Base-by-base conservation (phyloP, 2,797 vertebrate species). In the Mastacembelus armatus region DNA sequence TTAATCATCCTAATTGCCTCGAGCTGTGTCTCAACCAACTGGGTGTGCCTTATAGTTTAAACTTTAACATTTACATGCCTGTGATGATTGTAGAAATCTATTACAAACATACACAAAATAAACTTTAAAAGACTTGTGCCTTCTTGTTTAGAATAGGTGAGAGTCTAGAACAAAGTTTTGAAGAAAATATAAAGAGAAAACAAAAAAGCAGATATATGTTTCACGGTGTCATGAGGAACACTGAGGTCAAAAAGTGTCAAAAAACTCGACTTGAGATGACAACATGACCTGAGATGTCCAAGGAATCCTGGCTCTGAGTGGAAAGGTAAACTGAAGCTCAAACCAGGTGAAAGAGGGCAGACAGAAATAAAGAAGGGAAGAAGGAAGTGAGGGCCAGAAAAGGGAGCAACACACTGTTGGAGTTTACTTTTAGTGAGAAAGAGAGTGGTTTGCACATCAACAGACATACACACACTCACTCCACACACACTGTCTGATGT, bases 401-500 rank as follows among this genome's bases (percentile, higher is more conserved):
- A 27, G 19, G 63, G n/a, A 52, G 30, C 27, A 47, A 29, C 40
- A 29, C 14, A 33, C 45, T 33, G 57, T 72, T 64, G 40, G 15
- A 51, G 50, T 73, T 83, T 64, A 69, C 22, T 57, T 66, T n/a
- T 58, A 52, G 10, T 55, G 58, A 65, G 67, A 78, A 68, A 71
- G 32, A 54, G 56, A 36, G 40, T 9, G 18, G 43, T 70, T 70
- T 56, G 56, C 48, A 68, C 66, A 70, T 27, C 21, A 32, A 44
- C 54, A 39, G 33, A 24, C 65, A 54, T 27, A 11, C 51, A 48
- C 18, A 14, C 19, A 52, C 22, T 58, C 26, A 44, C 10, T 15
- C n/a, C 10, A 57, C 63, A 54, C 10, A 39, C 39, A 48, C 66
- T 52, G 61, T 83, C 44, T 80, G 58, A 85, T 79, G 69, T 30